Evolutionary conservation across 2,113 vertebrate genomes (phyloP), one percentile per base, ranked within the genome.

Genomic region (Labeo rohita): DNA sequence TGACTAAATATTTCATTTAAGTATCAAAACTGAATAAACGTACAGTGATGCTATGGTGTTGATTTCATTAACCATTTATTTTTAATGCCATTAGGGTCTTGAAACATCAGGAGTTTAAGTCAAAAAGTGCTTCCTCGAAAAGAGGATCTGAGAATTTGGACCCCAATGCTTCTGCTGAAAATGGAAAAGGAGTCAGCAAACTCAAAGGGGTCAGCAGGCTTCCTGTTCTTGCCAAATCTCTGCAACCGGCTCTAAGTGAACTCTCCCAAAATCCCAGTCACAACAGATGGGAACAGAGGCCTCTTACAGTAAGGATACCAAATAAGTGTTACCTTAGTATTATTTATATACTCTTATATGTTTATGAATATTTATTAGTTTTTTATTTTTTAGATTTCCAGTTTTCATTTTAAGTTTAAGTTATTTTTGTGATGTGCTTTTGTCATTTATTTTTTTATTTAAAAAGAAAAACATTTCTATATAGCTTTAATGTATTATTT

Each of bases 141-240:
- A 78, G 68, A 78, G 81, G 89, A 63, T 43, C 79, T 68, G 94
- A 96, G 83, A 95, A 95, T 90, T 87, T 89, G 80, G 89, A 93
- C 84, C 94, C 94, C 5, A 86, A 54, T 28, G 80, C 47, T 61
- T 34, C 85, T 66, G 80, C 86, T 8, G 82, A 80, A 3, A 21
- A 28, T n/a, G 72, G 10, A 78, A 93, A 90, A 23, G 75, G 87
- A 5, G 63, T 54, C 23, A 70, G 23, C 45, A 89, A 73, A 61
- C 72, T 83, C 10, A 73, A 34, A 54, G 90, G 83, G 54, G 73
- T 90, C 8, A 95, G 95, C 87, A 90, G 92, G 8, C 91, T 96
- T 74, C 95, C 95, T 0, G 93, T 96, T 3, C 93, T 93, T 0
- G 89, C 92, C 11, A 95, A 93, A 88, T 90, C 92, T 15, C 78